Conservation (phyloP, 2,888 invertebrate species). For the Ichneumoninae sp. region DNA sequence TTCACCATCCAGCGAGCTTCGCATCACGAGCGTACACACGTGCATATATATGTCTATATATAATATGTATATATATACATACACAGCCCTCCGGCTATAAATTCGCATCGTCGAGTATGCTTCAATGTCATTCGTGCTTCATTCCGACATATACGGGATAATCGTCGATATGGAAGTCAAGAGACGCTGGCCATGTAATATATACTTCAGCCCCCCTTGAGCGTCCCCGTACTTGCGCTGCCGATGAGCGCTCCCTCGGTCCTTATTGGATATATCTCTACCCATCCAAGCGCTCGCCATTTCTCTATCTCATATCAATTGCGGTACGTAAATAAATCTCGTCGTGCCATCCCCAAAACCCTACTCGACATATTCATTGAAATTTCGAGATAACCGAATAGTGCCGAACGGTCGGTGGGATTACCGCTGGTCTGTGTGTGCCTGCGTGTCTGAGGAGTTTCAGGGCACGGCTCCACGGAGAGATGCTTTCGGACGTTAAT, state of each 20-base stretch:
- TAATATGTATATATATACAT: neutral
- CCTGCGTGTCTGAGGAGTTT: constrained; percentile 14
- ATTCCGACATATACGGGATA: constrained; percentile 3
- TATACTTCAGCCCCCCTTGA: constrained; percentile 20
- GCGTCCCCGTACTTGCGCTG: neutral
- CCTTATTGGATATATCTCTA: neutral
- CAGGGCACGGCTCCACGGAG: neutral
- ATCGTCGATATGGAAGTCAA: constrained; percentile 27
- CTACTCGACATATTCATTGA: constrained; percentile 18
- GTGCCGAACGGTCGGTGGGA: neutral
- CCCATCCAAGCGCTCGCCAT: neutral
- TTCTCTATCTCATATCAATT: neutral
- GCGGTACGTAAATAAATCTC: constrained; percentile 32
- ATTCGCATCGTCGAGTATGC: constrained; percentile 35
- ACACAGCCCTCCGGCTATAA: constrained; percentile 2
- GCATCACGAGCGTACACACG: neutral
- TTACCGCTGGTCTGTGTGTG: neutral
- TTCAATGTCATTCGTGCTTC: constrained; percentile 20
- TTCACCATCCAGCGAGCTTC: neutral
- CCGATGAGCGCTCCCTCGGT: neutral
- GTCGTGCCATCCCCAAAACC: neutral
- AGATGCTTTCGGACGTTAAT: constrained; percentile 44
- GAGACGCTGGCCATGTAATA: constrained; percentile 14
- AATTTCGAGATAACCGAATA: constrained; percentile 26
- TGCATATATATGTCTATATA: neutral